Conservation (phyloP, 2,797 vertebrate species). For the Smutsia gigantea region DNA sequence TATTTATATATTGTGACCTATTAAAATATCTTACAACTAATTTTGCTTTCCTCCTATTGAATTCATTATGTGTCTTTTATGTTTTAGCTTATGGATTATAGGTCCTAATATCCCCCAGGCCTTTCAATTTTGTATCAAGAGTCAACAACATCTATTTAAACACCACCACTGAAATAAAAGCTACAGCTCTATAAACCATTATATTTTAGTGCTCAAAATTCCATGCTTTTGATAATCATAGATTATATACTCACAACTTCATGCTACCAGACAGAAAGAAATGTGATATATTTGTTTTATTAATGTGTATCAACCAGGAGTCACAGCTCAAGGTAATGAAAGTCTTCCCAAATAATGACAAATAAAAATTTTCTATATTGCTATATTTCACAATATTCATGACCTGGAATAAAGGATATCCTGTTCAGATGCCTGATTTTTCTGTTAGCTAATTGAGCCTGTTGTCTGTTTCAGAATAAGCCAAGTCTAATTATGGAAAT, state of each 20-base stretch:
- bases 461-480: too few relatives aligned
- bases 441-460: neutral
- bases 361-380: conserved; percentile 26
- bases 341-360: conserved; percentile 7
- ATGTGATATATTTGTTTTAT: neutral
- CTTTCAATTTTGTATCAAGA: conserved; percentile 4
- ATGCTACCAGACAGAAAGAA: neutral
- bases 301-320: neutral
- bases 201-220: neutral
- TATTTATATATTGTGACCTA: neutral
- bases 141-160: neutral
- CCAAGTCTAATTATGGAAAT: neutral
- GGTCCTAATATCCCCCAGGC: neutral
- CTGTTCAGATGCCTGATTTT: neutral
- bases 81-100: neutral
- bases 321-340: neutral
- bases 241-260: neutral
- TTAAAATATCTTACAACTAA: conserved; percentile 41
- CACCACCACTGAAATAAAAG: neutral
- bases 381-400: neutral
- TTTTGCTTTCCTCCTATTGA: conserved; percentile 1
- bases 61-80: neutral
- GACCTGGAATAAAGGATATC: neutral
- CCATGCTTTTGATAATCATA: conserved; percentile 3
- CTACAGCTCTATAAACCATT: neutral